Base-by-base conservation (phyloP, 2,888 invertebrate species). In the Eilema sororculum region DNA sequence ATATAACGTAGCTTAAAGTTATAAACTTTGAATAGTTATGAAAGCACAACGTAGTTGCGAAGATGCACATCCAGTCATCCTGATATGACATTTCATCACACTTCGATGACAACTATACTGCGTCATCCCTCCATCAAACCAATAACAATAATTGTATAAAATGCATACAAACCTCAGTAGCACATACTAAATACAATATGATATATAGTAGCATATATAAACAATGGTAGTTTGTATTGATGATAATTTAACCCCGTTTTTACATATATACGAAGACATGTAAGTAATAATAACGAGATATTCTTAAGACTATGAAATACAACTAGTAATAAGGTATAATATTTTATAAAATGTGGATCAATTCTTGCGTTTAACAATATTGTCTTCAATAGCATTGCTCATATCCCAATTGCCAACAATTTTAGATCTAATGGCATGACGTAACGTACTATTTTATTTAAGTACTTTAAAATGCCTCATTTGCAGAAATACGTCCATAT, bases 361-460 rank as follows among this genome's bases (percentile, higher is more conserved):
- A 89, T 87, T 89, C 87, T 93, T 93, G 93, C 90, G 82, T 90
- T 90, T 90, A 95, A 94, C 94, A 95, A 94, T 95, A 95, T 95
- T 95, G 95, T 95, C 95, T 91, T 93, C 85, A 86, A 88, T 94
- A 93, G 89, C 92, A 92, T 93, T 92, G 91, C 92, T 93, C 89
- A 87, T 84, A 86, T 89, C 80, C 86, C 83, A 86, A 84, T 83
- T 84, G 80, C 86, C 85, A 89, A 87, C 81, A 86, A 86, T 79
- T 85, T 78, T 79, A 84, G 82, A 80, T 85, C 79, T 81, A 84
- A 84, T 71, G 82, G 72, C 75, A 79, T 75, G 79, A 72, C 68
- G 58, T 72, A 75, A 73, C 75, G 76, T 71, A 65, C 72, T 71
- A 69, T 74, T 73, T 75, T 72, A 75, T 75, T 33, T 70, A 69